Conservation (phyloP, 2,888 invertebrate genomes). For the Desoria tigrina region DNA sequence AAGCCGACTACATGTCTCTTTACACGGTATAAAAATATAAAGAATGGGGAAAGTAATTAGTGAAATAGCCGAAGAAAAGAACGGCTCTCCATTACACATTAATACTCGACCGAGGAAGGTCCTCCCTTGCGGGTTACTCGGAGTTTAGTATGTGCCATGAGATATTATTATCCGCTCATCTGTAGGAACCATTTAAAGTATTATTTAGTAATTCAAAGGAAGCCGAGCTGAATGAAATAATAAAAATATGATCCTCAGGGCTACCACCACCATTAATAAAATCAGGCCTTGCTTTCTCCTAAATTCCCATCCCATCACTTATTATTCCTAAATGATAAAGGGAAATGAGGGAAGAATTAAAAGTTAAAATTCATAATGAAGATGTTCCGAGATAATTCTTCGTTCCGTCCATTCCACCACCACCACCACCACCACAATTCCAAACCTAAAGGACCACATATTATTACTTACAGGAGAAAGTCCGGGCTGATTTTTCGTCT, state of each 20-base stretch:
- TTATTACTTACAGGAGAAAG: too few relatives aligned
- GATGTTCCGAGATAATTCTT: conserved; percentile 42
- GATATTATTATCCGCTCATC: conserved; percentile 16
- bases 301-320: neutral
- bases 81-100: conserved; percentile 2
- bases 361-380: conserved; percentile 48
- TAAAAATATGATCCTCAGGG: conserved; percentile 21
- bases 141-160: neutral
- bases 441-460: neutral
- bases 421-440: too few relatives aligned
- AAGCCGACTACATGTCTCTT: too few relatives aligned
- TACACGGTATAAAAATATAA: neutral
- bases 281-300: too few relatives aligned
- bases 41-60: conserved; percentile 16
- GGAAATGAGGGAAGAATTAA: conserved; percentile 35
- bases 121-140: neutral
- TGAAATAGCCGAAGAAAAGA: conserved; percentile 1
- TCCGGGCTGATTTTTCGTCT: too few relatives aligned
- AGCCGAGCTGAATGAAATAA: conserved; percentile 20
- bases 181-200: conserved; percentile 15
- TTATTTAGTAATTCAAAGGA: conserved; percentile 22
- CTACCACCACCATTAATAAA: too few relatives aligned
- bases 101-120: neutral
- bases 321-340: neutral
- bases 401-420: neutral